Percentiles rank a stretch among this genome's conserved stretches.
These are phyloP conservation scores for Goniozus legneri DNA, from an alignment of 1,140 invertebrate species.

Conservation along the genomic window DNA sequence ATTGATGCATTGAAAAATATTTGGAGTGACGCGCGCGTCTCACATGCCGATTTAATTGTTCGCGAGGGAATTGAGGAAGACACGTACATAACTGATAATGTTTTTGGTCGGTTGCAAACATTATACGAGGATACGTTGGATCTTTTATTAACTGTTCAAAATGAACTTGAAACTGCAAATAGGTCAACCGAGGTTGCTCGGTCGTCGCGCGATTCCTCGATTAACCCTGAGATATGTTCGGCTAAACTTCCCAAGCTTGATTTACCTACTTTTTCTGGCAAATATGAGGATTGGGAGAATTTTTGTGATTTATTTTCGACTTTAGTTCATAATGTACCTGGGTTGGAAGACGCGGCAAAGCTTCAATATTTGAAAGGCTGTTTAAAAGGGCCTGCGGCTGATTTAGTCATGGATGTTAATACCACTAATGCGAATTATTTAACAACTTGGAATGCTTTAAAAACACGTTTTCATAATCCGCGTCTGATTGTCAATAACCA, in stretches of 20 bases:
- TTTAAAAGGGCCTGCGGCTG: background rate
- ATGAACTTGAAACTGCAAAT: background rate
- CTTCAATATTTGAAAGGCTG: background rate
- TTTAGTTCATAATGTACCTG: background rate
- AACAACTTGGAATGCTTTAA: background rate
- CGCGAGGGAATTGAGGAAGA: background rate
- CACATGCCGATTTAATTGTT: background rate
- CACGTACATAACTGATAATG: background rate
- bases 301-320: background rate
- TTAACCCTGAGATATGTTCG: background rate
- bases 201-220: background rate
- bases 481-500: background rate
- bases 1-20: background rate
- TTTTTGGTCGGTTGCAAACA: background rate
- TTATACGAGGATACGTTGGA: background rate
- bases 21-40: background rate
- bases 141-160: background rate
- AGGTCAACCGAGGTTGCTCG: background rate
- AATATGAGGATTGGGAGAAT: background rate
- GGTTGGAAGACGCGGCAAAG: background rate
- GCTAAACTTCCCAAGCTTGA: background rate
- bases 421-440: slow-evolving; percentile 3
- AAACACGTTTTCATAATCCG: slow-evolving; percentile 1
- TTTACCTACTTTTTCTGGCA: background rate
- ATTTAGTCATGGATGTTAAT: background rate